phyloP scores from a whole-genome alignment of 2,888 invertebrate genomes.

The Caenorhabditis japonica region DNA sequence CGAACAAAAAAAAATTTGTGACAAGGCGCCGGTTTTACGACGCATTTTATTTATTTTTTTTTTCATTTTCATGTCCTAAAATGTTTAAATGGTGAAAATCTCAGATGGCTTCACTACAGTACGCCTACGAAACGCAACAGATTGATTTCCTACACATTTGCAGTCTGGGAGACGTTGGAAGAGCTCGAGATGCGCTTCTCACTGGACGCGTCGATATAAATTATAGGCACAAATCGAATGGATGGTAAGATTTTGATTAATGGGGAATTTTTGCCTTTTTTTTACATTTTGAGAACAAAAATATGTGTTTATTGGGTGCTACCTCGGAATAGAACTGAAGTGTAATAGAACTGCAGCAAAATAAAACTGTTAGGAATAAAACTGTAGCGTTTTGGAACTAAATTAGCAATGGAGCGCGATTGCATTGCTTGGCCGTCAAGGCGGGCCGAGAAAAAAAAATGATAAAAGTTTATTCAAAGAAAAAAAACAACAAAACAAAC shows the following conservation, averaged over 20 bases:
- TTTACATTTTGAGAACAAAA: too few relatives aligned
- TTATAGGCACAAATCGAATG: conserved; percentile 58
- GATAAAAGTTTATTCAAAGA: too few relatives aligned
- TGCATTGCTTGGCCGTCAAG: too few relatives aligned
- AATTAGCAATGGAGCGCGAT: too few relatives aligned
- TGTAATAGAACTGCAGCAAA: too few relatives aligned
- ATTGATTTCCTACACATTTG: conserved; percentile 60
- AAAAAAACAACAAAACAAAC: too few relatives aligned
- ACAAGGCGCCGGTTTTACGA: conserved; percentile 18
- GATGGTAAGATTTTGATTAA: conserved; percentile 54
- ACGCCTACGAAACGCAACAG: conserved; percentile 46
- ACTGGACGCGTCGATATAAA: conserved; percentile 56
- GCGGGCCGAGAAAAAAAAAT: too few relatives aligned
- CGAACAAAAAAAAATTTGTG: background rate
- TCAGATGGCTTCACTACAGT: conserved; percentile 4
- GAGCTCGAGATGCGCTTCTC: conserved; percentile 51
- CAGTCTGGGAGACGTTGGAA: conserved; percentile 52
- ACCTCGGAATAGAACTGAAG: too few relatives aligned
- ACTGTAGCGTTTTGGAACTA: too few relatives aligned
- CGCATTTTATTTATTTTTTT: conserved; percentile 2
- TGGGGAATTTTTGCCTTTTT: too few relatives aligned
- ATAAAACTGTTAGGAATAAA: too few relatives aligned
- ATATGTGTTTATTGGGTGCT: too few relatives aligned
- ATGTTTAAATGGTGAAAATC: background rate
- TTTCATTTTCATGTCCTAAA: background rate